phyloP scores from a whole-genome alignment of 2,113 vertebrate species.

The Oryzias curvinotus region DNA sequence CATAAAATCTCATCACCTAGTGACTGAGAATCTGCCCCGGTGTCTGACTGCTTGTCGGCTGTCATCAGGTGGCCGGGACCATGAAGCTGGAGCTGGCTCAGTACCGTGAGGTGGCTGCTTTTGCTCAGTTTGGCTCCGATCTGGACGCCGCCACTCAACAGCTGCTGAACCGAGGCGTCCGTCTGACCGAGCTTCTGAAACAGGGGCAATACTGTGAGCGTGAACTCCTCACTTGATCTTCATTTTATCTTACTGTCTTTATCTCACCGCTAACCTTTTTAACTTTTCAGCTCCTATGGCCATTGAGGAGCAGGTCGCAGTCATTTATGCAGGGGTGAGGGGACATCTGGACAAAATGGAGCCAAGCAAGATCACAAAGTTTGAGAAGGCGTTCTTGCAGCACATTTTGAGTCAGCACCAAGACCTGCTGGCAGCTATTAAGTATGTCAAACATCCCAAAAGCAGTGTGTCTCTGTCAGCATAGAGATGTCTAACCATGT shows the following conservation, averaged over 20 bases:
- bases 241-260: background rate
- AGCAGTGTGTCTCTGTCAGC: background rate
- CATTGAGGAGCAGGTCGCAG: conserved; percentile 95
- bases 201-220: conserved; percentile 95
- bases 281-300: conserved; percentile 90
- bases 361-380: conserved; percentile 95
- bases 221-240: background rate
- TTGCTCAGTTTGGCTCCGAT: conserved; percentile 96
- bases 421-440: conserved; percentile 84
- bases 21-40: background rate
- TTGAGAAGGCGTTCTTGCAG: conserved; percentile 91
- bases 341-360: conserved; percentile 96
- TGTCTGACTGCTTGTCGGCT: background rate
- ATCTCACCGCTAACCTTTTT: background rate
- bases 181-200: conserved; percentile 94
- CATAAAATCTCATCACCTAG: background rate
- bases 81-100: conserved; percentile 98
- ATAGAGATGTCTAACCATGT: background rate
- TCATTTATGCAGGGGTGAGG: conserved; percentile 95
- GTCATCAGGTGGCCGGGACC: conserved; percentile 89
- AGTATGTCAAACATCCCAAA: conserved; percentile 64
- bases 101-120: conserved; percentile 95
- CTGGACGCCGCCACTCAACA: conserved; percentile 95
- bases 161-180: conserved; percentile 91
- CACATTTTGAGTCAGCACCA: conserved; percentile 92